Evolutionary conservation across 1,140 invertebrate species (phyloP).

Genomic region (Drosophila pectinifera): DNA sequence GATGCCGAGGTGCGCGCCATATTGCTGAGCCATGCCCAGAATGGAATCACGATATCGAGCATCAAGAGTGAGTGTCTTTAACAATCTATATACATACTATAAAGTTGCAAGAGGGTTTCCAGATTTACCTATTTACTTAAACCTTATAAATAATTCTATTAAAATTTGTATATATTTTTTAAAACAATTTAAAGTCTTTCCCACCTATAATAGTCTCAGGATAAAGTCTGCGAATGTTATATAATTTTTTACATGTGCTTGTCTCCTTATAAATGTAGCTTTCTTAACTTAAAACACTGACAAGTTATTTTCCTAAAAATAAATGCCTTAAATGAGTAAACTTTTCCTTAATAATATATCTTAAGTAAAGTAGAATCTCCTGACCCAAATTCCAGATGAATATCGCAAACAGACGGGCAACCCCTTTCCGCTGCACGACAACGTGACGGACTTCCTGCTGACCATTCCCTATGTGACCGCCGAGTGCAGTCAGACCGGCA

Average conservation of each 20-base stretch:
- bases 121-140: neutral
- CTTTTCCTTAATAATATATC: neutral
- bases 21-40: slow-evolving; percentile 75
- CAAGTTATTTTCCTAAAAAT: neutral
- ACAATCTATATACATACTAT: too few species aligned
- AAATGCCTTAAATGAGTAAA: neutral
- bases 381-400: slow-evolving; percentile 54
- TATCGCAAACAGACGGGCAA: slow-evolving; percentile 74
- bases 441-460: slow-evolving; percentile 78
- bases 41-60: slow-evolving; percentile 78
- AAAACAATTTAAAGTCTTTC: too few species aligned
- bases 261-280: too few species aligned
- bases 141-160: neutral
- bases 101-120: neutral
- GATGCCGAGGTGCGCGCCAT: slow-evolving; percentile 77
- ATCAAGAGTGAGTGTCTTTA: slow-evolving; percentile 69
- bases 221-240: neutral
- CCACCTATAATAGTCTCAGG: too few species aligned
- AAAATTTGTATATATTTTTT: neutral
- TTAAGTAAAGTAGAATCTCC: neutral
- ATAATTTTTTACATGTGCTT: slow-evolving; percentile 3
- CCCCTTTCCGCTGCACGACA: slow-evolving; percentile 68
- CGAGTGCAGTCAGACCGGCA: slow-evolving; percentile 68
- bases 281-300: too few species aligned
- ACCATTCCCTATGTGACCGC: slow-evolving; percentile 77